Base-by-base conservation (phyloP, 2,888 invertebrate species). In the Branchipolynoe longqiensis region DNA sequence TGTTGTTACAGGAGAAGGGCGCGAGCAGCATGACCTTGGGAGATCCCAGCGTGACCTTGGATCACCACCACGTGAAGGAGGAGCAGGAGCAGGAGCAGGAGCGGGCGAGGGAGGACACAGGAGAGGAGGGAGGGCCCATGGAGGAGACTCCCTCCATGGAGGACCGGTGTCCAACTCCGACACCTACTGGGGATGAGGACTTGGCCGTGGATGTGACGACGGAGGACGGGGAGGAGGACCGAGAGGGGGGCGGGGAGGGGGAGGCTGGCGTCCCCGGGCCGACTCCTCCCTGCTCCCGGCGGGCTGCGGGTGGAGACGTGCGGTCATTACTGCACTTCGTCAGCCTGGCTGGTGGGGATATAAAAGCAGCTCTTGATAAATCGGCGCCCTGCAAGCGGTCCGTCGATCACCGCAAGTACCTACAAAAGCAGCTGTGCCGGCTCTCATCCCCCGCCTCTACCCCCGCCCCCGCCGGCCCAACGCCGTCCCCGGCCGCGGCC, bases 391-490 rank as follows among this genome's bases (percentile, higher is more conserved):
- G 84, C 78, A 84, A 84, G 38, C 54, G 84, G 25, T 84, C 84
- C 1, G 84, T 84, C 38, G 84, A 84, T 74, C 84, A 84, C 59
- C 74, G 84, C 3, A 84, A 84, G 84, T 84, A 84, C 54, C 69
- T 84, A n/a, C 84, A 84, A 59, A 84, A 84, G 40, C 84, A 84
- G 84, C 74, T 84, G 74, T 41, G 78, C 41, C 84, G 84, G 58
- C 73, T 58, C 59, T 56, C 84, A 12, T 14, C 69, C 6, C 38
- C 78, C 1, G 28, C 78, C 2, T 0, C 78, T 18, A 8, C 48
- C 3, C 41, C 78, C 14, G 38, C 73, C 22, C 6, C 73, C 1
- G 3, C 73, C 28, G 31, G 38, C 22, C 36, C 73, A 1, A 62
- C 62, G n/a, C 62, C 62, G n/a, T 4, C 73, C 38, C 18, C 38